A percentile compares a stretch with the other conserved stretches of the same genome.
phyloP scores from a whole-genome alignment of 1,140 invertebrate species.

The Holcopasites calliopsidis region DNA sequence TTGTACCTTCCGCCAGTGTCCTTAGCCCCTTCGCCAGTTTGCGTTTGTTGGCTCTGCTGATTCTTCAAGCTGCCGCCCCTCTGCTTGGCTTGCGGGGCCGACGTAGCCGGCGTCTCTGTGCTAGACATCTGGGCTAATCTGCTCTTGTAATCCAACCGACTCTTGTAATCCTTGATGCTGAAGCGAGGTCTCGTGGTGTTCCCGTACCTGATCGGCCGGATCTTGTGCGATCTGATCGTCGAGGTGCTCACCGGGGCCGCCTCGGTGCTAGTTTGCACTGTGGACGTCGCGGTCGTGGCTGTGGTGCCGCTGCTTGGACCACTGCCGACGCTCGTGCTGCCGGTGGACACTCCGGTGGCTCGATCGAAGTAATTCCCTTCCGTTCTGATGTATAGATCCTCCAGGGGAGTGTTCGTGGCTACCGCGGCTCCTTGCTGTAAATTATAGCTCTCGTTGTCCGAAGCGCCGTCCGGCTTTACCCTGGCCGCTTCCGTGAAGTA shows the following conservation, averaged over 20 bases:
- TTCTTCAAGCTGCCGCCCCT: slow-evolving; percentile 44
- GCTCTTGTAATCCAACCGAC: slow-evolving; percentile 74
- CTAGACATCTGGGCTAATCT: slow-evolving; percentile 60
- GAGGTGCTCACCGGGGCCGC: slow-evolving; percentile 3
- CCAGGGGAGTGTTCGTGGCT: slow-evolving; percentile 57
- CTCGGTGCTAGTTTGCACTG: slow-evolving; percentile 27
- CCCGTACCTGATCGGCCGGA: slow-evolving; percentile 69
- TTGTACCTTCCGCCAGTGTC: slow-evolving; percentile 72
- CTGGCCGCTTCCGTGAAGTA: slow-evolving; percentile 49
- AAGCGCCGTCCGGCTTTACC: not conserved
- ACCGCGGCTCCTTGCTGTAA: not conserved
- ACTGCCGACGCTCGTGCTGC: not conserved
- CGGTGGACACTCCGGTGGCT: slow-evolving; percentile 46
- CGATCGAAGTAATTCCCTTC: slow-evolving; percentile 65
- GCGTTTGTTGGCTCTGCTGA: slow-evolving; percentile 40
- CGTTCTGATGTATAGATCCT: slow-evolving; percentile 69
- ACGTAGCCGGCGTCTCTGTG: slow-evolving; percentile 22
- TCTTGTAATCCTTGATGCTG: slow-evolving; percentile 79
- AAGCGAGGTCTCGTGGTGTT: slow-evolving; percentile 74
- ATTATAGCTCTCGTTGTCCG: slow-evolving; percentile 10
- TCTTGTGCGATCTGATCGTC: slow-evolving; percentile 64
- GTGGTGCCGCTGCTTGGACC: slow-evolving; percentile 9
- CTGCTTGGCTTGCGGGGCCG: slow-evolving; percentile 35
- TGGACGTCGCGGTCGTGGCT: slow-evolving; percentile 44
- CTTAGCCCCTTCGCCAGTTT: slow-evolving; percentile 20